A percentile compares a stretch with the other conserved stretches of the same genome.
Evolutionary conservation across 2,797 vertebrate genomes (phyloP).

Genomic region (Antennarius maculatus): DNA sequence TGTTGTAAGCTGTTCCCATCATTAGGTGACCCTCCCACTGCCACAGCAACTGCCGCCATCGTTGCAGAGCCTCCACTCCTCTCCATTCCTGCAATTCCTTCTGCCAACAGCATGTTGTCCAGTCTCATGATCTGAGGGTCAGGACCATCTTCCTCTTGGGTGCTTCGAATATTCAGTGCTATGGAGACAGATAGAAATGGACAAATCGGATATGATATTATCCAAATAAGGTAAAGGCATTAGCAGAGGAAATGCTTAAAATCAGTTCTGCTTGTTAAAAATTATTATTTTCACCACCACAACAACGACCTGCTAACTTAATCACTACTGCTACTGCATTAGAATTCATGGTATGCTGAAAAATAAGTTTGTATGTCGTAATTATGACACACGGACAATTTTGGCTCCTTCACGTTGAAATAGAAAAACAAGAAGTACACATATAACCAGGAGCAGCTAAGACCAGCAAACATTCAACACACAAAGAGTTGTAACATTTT

Average conservation of each 20-base stretch:
- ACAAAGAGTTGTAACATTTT: neutral
- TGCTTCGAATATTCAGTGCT: conserved; percentile 76
- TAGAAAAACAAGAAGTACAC: conserved; percentile 8
- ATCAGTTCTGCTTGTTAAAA: no score
- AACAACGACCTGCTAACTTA: no score
- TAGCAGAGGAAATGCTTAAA: neutral
- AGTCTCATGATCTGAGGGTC: conserved; percentile 79
- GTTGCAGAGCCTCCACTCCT: conserved; percentile 77
- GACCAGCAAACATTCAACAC: neutral
- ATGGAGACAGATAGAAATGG: neutral
- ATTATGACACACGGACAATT: neutral
- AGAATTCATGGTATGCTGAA: neutral
- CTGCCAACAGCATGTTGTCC: conserved; percentile 85
- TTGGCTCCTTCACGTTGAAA: neutral
- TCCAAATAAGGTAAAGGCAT: neutral
- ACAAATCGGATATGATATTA: neutral
- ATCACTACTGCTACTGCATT: no score
- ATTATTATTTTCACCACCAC: no score
- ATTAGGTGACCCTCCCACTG: conserved; percentile 74
- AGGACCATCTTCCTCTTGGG: conserved; percentile 78
- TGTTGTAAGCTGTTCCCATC: conserved; percentile 80
- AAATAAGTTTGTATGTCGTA: neutral
- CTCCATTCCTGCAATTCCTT: conserved; percentile 81
- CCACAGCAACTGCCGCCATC: conserved; percentile 66
- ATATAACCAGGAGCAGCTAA: neutral